A percentile compares a stretch with the other conserved stretches of the same genome.
Evolutionary conservation across 2,888 invertebrate species (phyloP).

Genomic region (Oxystoma pomonae): DNA sequence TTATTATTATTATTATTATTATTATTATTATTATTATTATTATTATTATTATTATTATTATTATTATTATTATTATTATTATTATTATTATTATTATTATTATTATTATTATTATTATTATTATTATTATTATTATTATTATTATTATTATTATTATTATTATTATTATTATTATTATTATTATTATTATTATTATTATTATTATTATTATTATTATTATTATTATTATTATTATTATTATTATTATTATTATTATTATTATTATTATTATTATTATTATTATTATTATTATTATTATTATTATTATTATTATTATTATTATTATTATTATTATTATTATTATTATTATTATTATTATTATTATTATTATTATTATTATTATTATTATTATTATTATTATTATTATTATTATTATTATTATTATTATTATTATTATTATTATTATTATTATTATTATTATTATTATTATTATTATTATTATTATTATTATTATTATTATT

Average conservation of each 20-base stretch:
- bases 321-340: neutral
- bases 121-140: neutral
- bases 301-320: neutral
- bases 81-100: neutral
- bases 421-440: neutral
- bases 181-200: neutral
- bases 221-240: neutral
- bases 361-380: neutral
- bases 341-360: neutral
- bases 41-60: neutral
- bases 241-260: neutral
- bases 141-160: neutral
- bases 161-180: neutral
- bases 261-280: neutral
- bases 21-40: neutral
- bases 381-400: neutral
- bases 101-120: neutral
- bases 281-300: neutral
- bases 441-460: neutral
- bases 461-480: neutral
- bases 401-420: neutral
- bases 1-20: neutral
- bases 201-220: neutral
- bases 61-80: neutral
- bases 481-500: neutral